Conservation (phyloP, 2,888 invertebrate species). For the Patella depressa region DNA sequence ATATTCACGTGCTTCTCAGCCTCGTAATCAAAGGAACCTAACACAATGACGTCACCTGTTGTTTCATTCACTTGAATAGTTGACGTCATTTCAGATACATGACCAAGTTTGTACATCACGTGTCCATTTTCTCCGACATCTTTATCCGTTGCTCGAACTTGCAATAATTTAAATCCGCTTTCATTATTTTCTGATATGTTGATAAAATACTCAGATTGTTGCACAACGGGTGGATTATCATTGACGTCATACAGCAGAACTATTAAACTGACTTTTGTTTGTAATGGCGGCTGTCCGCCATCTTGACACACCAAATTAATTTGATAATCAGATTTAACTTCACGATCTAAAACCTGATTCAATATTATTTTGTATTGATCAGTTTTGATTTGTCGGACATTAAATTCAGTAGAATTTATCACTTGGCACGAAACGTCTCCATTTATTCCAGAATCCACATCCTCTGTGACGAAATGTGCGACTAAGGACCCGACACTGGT, state of each 20-base stretch:
- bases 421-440: neutral
- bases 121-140: neutral
- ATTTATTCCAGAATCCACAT: neutral
- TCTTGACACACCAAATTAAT: neutral
- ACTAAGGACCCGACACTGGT: neutral
- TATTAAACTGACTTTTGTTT: neutral
- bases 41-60: constrained; percentile 5
- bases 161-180: neutral
- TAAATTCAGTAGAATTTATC: neutral
- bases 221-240: neutral
- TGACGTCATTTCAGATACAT: neutral
- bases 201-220: neutral
- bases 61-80: neutral
- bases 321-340: neutral
- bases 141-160: neutral
- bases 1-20: neutral
- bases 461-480: neutral
- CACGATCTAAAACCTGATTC: neutral
- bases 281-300: constrained; percentile 5
- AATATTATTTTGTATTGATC: neutral
- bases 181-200: neutral
- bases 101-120: neutral
- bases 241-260: neutral
- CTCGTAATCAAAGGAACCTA: neutral
- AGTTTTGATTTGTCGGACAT: neutral